Evolutionary conservation across 2,797 vertebrate genomes (phyloP).

Genomic region (Anguilla anguilla): DNA sequence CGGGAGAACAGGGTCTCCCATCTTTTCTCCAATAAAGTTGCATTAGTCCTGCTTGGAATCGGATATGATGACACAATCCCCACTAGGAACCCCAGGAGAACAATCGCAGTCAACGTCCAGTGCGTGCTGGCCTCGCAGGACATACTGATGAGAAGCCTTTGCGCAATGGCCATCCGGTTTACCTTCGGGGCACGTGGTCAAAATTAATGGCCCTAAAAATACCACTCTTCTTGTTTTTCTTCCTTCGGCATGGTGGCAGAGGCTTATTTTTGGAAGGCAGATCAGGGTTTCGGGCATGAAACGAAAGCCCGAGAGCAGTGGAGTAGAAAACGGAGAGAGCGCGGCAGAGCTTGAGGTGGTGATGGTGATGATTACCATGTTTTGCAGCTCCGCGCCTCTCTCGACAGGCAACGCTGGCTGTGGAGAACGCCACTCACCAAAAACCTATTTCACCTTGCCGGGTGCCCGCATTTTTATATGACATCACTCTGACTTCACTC

Average conservation of each 20-base stretch:
- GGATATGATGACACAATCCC: conserved; percentile 80
- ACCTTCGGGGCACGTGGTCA: conserved; percentile 94
- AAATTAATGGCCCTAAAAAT: conserved; percentile 99
- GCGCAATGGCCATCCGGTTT: conserved; percentile 91
- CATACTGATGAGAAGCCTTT: conserved; percentile 93
- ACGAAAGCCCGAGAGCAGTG: conserved; percentile 79
- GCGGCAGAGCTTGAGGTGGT: conserved; percentile 75
- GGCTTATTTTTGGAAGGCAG: conserved; percentile 95
- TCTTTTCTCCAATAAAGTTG: conserved; percentile 80
- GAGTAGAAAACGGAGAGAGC: conserved; percentile 69
- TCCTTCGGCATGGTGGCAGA: conserved; percentile 89
- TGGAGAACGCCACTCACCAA: conserved; percentile 60
- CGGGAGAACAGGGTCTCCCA: conserved; percentile 90
- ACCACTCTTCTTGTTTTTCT: conserved; percentile 94
- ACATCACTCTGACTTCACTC: conserved; percentile 83
- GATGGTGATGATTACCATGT: conserved; percentile 84
- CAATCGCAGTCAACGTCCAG: conserved; percentile 79
- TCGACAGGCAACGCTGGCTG: conserved; percentile 52
- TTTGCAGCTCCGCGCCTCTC: conserved; percentile 76
- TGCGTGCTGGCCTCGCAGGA: conserved; percentile 82
- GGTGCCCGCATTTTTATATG: conserved; percentile 62
- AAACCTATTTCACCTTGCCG: conserved; percentile 59
- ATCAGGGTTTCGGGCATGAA: conserved; percentile 88
- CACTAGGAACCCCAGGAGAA: conserved; percentile 83
- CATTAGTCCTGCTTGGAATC: conserved; percentile 79